A percentile compares a stretch with the other conserved stretches of the same genome.
These are phyloP conservation scores for Eilema griseolum DNA, from an alignment of 2,888 invertebrate species.

Conservation along the genomic window DNA sequence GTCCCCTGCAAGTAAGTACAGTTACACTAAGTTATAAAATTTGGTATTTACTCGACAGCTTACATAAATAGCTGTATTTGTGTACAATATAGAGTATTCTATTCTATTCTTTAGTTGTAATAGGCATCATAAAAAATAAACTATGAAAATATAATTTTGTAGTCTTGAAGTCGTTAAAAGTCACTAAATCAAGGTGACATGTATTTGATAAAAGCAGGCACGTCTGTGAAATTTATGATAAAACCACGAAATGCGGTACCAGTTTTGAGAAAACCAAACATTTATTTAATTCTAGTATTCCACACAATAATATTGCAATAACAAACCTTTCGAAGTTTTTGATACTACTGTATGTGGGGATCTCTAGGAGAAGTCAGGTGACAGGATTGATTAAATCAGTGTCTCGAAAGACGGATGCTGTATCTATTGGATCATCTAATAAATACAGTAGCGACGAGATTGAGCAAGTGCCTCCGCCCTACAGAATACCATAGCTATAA, in stretches of 20 bases:
- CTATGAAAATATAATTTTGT: neutral
- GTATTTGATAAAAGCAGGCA: neutral
- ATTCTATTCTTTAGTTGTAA: neutral
- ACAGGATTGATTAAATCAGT: neutral
- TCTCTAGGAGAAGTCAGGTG: conserved; percentile 6
- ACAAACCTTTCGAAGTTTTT: neutral
- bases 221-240: neutral
- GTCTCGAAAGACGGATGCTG: neutral
- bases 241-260: neutral
- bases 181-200: neutral
- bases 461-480: too few species aligned
- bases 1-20: too few species aligned
- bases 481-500: too few species aligned
- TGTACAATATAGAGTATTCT: too few species aligned
- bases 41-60: too few species aligned
- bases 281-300: neutral
- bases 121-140: neutral
- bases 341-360: neutral
- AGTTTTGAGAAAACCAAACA: neutral
- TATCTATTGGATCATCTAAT: neutral
- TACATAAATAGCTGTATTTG: neutral
- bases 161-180: neutral
- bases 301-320: neutral
- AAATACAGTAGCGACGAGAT: neutral
- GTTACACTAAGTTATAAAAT: too few species aligned